Evolutionary conservation across 1,140 invertebrate genomes (phyloP), one percentile per base, ranked within the genome.

Genomic region (Penaeus japonicus): DNA sequence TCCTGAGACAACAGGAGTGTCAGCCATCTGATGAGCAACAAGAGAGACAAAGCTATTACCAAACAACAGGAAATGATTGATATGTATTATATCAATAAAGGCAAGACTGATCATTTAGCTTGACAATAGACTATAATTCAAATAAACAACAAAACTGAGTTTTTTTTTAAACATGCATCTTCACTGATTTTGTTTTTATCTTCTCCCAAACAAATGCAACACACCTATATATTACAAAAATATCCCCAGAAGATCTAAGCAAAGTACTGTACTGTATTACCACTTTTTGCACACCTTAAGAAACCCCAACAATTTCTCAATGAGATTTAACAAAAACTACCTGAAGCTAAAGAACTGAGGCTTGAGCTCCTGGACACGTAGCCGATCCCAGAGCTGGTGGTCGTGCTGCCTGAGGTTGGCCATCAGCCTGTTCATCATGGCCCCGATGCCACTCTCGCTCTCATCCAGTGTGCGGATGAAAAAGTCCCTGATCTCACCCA

Each of bases 1-100:
- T 99, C 98, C 94, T 99, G 99, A 30, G 98, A 99, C 2, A 99
- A 93, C 32, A 99, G 92, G n/a, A 99, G 93, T 0, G 98, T 99
- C 22, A 99, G 94, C 98, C 98, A 99, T 92, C 97, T 96, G 92
- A 86, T 93, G 93, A 89, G 53, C 88, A 88, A 57, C 17, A 83
- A 83, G 84, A 78, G 22, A 32, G 10, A 27, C 55, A 59, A 18
- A 53, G 55, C 20, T 35, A 39, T 54, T 0, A 15, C 12, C 10
- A 22, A 10, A 12, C 39, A 12, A 15, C 47, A 10, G 47, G 47
- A 47, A 47, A 20, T 15, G n/a, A 1, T 85, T 20, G 4, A 22
- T 35, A 7, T 30, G 32, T 24, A 0, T n/a, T 35, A 55, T 83
- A 32, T 27, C 20, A 18, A 24, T 10, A 78, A 85, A 20, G 20